Percentiles rank a stretch among this genome's conserved stretches.
These are phyloP conservation scores for Megaceryle torquata DNA, from an alignment of 2,113 vertebrate genomes.

Conservation along the genomic window DNA sequence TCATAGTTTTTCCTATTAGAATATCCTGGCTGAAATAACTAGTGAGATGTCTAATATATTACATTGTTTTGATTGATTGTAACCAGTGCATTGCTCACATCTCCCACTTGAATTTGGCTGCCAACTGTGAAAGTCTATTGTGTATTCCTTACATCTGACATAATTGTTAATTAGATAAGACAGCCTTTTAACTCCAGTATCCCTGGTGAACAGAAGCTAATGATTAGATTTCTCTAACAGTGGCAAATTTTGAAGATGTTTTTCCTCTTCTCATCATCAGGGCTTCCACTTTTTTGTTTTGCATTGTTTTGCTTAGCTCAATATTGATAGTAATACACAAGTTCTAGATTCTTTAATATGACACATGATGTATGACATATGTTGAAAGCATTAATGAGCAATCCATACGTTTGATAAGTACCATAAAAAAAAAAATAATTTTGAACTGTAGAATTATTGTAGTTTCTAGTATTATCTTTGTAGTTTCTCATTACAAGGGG, in stretches of 20 bases:
- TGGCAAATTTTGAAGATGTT: neutral
- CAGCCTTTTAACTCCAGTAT: slow-evolving; percentile 15
- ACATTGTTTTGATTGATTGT: neutral
- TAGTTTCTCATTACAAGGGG: neutral
- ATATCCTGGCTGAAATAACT: neutral
- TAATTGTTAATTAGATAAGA: slow-evolving; percentile 29
- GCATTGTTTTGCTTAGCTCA: neutral
- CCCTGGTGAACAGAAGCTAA: neutral
- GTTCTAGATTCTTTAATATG: neutral
- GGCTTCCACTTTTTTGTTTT: neutral
- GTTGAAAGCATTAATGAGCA: neutral
- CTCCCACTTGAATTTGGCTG: slow-evolving; percentile 1
- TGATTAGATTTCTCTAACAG: neutral
- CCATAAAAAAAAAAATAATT: neutral
- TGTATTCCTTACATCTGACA: neutral
- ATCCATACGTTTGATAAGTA: neutral
- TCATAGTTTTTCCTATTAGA: neutral
- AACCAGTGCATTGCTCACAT: neutral
- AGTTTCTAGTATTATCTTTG: neutral
- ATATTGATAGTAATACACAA: neutral
- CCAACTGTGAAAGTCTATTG: neutral
- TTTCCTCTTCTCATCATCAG: neutral
- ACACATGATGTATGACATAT: no score
- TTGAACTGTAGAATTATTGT: neutral
- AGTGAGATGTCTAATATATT: neutral